phyloP scores from a whole-genome alignment of 1,140 invertebrate species.

The Ceratosolen fusciceps region DNA sequence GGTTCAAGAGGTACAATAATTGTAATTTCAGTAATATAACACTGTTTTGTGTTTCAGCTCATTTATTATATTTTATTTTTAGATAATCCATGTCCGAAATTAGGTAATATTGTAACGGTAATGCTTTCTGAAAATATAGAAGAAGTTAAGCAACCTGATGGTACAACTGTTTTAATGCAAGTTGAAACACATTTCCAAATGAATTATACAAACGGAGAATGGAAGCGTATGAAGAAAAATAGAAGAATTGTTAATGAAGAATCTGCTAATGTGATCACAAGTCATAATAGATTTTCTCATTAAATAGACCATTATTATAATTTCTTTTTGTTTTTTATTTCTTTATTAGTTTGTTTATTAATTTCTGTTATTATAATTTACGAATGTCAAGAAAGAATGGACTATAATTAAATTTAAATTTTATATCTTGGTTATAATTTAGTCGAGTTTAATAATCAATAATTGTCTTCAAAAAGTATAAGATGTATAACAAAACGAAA shows the following conservation, averaged over 20 bases:
- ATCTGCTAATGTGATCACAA: constrained; percentile 53
- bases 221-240: constrained; percentile 92
- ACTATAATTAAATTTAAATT: constrained; percentile 32
- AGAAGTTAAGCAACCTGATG: constrained; percentile 82
- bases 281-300: constrained; percentile 26
- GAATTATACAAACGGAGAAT: constrained; percentile 95
- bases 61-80: constrained; percentile 52
- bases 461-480: no score
- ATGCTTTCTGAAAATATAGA: constrained; percentile 92
- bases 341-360: not conserved
- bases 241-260: constrained; percentile 76
- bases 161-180: constrained; percentile 81
- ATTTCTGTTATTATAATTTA: not conserved
- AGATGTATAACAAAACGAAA: no score
- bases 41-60: not conserved
- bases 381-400: constrained; percentile 12
- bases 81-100: constrained; percentile 95
- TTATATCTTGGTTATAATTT: constrained; percentile 22
- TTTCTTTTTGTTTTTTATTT: constrained; percentile 26
- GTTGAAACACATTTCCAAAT: constrained; percentile 96
- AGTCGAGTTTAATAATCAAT: no score
- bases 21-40: constrained; percentile 4
- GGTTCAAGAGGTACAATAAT: constrained; percentile 84
- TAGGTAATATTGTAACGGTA: constrained; percentile 93
- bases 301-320: constrained; percentile 22